Percentiles rank a stretch among this genome's conserved stretches.
Conservation (phyloP, 2,888 invertebrate genomes). For the Chloroclysta siterata region DNA sequence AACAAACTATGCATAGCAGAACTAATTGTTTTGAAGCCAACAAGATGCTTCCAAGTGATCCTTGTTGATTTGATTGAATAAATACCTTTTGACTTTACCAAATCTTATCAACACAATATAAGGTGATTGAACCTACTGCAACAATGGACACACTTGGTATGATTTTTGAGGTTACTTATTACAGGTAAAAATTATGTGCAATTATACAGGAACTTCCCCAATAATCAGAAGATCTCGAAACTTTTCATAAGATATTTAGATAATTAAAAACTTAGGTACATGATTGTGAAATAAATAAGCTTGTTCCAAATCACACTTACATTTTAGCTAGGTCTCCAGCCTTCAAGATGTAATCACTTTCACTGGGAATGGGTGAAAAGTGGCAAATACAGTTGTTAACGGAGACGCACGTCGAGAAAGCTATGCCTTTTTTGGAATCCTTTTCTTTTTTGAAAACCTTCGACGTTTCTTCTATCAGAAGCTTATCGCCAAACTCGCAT, state of each 20-base stretch:
- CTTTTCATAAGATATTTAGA: too few relatives aligned
- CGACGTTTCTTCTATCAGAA: conserved; percentile 94
- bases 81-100: too few relatives aligned
- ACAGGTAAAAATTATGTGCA: not conserved
- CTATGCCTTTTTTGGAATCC: conserved; percentile 98
- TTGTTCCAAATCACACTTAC: conserved; percentile 83
- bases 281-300: too few relatives aligned
- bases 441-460: conserved; percentile 99
- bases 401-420: conserved; percentile 99
- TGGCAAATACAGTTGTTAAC: conserved; percentile 99
- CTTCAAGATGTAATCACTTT: conserved; percentile 93
- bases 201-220: too few relatives aligned
- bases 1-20: not conserved
- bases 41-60: too few relatives aligned
- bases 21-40: not conserved
- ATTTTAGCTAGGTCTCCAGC: conserved; percentile 98
- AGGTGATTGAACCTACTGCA: not conserved
- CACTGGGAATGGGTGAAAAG: conserved; percentile 97
- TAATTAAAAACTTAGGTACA: too few relatives aligned
- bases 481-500: conserved; percentile 96
- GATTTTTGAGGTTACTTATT: not conserved
- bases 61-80: too few relatives aligned
- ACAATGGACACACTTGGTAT: not conserved
- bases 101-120: too few relatives aligned
- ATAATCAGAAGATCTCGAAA: too few relatives aligned